Conservation (phyloP, 2,797 vertebrate genomes). For the Tangara arthus region DNA sequence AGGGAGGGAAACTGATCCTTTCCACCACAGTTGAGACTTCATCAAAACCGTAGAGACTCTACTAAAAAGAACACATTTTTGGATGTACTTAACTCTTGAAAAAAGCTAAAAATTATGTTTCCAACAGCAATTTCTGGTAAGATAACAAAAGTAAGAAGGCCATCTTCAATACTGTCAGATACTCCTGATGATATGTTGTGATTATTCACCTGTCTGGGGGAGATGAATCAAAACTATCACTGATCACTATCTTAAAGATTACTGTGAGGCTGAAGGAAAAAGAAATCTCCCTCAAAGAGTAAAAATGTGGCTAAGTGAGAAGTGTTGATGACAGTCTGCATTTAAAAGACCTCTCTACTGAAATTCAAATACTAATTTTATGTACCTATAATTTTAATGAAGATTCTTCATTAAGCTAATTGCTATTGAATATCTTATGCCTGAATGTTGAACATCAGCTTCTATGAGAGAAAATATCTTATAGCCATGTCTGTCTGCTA, state of each 20-base stretch:
- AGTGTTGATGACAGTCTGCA: fast-evolving
- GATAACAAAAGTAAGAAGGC: background rate
- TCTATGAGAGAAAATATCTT: background rate
- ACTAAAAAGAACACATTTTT: background rate
- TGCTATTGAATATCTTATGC: background rate
- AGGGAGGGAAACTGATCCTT: background rate
- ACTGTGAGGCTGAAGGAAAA: background rate
- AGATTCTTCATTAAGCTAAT: background rate
- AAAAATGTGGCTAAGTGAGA: background rate
- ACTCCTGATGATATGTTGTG: background rate
- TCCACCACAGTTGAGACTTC: background rate
- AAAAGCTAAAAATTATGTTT: background rate
- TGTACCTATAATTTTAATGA: background rate
- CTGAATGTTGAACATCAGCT: background rate
- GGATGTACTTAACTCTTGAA: background rate
- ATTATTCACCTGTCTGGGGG: background rate
- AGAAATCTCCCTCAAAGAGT: background rate
- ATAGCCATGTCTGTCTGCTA: background rate
- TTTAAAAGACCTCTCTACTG: background rate
- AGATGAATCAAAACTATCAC: background rate
- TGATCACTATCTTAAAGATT: background rate
- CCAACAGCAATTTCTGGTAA: background rate
- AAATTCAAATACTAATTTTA: background rate
- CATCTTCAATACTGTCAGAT: background rate
- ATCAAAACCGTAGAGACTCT: background rate